Conservation (phyloP, 1,140 invertebrate genomes). For the Campoletis sonorensis region DNA sequence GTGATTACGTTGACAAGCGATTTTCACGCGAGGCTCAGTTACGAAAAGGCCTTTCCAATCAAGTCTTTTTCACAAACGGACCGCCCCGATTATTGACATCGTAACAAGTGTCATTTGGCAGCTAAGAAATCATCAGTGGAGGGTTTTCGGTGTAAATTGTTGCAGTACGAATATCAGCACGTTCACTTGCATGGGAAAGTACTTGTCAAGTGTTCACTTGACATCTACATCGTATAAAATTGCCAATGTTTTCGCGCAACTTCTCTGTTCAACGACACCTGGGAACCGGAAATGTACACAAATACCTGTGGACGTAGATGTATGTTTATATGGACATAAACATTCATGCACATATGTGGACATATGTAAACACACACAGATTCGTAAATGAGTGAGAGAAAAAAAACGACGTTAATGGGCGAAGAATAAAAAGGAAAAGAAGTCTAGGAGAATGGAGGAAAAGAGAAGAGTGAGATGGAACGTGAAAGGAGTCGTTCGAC, state of each 20-base stretch:
- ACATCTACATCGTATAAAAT: too few species aligned
- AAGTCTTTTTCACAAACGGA: too few species aligned
- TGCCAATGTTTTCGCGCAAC: neutral
- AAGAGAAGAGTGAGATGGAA: neutral
- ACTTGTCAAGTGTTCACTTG: neutral
- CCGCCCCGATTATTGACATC: too few species aligned
- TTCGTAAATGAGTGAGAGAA: conserved; percentile 21
- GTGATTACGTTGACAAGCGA: too few species aligned
- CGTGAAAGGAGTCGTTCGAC: conserved; percentile 56
- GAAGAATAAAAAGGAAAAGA: conserved; percentile 6
- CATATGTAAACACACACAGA: neutral
- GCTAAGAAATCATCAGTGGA: too few species aligned
- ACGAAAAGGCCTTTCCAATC: too few species aligned
- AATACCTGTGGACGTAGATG: conserved; percentile 1
- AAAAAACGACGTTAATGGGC: conserved; percentile 29
- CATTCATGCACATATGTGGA: too few species aligned
- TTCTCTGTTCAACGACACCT: conserved; percentile 7
- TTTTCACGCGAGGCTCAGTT: too few species aligned
- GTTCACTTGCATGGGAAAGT: too few species aligned
- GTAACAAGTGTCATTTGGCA: too few species aligned
- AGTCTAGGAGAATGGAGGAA: conserved; percentile 24
- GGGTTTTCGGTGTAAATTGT: too few species aligned
- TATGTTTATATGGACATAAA: neutral
- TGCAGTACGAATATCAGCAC: too few species aligned
- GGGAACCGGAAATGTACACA: conserved; percentile 39